A percentile compares a stretch with the other conserved stretches of the same genome.
phyloP scores from a whole-genome alignment of 2,888 invertebrate genomes.

The Acleris holmiana region DNA sequence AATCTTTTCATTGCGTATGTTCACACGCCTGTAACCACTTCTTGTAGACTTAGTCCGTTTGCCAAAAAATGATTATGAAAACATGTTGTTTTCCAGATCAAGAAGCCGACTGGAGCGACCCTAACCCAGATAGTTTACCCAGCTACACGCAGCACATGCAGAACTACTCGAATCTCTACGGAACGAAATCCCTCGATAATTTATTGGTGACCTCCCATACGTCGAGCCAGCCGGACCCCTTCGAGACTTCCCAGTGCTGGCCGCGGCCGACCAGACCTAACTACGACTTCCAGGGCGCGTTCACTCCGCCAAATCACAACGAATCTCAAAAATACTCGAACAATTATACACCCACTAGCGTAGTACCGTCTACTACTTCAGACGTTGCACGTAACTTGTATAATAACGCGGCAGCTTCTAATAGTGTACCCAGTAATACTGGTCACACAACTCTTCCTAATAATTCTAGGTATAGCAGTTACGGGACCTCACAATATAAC shows the following conservation, averaged over 20 bases:
- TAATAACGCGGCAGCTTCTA: constrained; percentile 58
- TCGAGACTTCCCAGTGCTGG: constrained; percentile 71
- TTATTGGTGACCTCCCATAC: constrained; percentile 50
- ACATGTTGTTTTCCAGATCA: constrained; percentile 53
- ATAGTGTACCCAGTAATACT: constrained; percentile 41
- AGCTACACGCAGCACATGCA: constrained; percentile 52
- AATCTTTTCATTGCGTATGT: too few species aligned
- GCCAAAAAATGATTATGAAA: too few species aligned
- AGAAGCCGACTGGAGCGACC: constrained; percentile 68
- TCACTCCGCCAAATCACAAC: constrained; percentile 45
- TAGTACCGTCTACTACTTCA: constrained; percentile 41
- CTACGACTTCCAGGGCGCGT: constrained; percentile 50
- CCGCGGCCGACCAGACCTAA: constrained; percentile 49
- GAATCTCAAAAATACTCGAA: constrained; percentile 68
- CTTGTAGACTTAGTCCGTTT: too few species aligned
- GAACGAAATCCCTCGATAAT: constrained; percentile 74
- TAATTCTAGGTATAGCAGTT: constrained; percentile 22
- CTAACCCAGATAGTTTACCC: constrained; percentile 72
- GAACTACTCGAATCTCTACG: constrained; percentile 60
- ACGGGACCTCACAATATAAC: constrained; percentile 19
- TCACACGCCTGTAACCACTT: too few species aligned
- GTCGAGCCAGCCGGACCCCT: constrained; percentile 59
- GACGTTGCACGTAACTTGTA: constrained; percentile 48
- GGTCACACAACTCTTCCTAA: constrained; percentile 22
- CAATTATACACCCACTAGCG: constrained; percentile 43